Conservation (phyloP, 2,113 vertebrate species). For the human region DNA sequence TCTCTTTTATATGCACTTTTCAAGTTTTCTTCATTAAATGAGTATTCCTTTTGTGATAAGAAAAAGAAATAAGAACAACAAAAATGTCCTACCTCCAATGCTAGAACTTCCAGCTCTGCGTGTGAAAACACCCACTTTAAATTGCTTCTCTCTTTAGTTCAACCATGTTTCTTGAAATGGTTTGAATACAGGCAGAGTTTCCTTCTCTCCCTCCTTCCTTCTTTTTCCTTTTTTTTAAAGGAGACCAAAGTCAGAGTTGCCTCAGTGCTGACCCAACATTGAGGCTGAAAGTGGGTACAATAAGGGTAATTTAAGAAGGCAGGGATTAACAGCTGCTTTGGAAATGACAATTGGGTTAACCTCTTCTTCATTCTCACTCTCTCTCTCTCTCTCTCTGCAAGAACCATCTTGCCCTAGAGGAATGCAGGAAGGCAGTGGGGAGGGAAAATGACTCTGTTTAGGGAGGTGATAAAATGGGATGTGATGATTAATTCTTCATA, state of each 20-base stretch:
- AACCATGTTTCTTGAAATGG: neutral
- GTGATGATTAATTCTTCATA: constrained; percentile 50
- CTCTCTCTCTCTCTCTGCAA: neutral
- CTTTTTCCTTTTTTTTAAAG: neutral
- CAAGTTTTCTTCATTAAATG: neutral
- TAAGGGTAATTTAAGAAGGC: neutral
- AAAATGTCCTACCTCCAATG: neutral
- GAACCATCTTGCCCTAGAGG: constrained; percentile 45
- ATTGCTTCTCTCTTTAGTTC: neutral
- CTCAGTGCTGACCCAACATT: neutral
- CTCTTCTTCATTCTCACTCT: neutral
- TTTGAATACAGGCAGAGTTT: neutral
- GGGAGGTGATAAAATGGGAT: neutral
- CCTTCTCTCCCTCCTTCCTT: neutral
- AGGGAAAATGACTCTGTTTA: neutral
- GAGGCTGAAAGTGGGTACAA: neutral
- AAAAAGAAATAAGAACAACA: neutral
- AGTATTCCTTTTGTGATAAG: neutral
- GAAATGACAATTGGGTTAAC: neutral
- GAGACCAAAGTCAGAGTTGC: neutral
- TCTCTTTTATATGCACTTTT: neutral
- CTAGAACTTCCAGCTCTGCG: neutral
- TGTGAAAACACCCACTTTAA: neutral
- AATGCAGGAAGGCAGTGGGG: neutral
- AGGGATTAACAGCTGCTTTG: neutral